Base-by-base conservation (phyloP, 2,888 invertebrate species). In the Oxystoma pomonae region DNA sequence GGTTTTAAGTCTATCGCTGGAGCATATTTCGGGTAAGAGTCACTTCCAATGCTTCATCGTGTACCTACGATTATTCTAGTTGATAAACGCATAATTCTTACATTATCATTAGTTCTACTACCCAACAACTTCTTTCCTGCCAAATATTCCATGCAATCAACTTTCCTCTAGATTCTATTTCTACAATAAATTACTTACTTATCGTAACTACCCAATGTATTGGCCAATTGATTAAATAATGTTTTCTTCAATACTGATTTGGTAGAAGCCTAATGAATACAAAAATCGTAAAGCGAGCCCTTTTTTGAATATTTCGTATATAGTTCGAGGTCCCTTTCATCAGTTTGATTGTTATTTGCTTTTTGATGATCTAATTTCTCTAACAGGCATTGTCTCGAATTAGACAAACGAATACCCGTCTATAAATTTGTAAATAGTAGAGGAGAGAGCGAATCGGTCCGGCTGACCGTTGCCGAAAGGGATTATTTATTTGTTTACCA, bases 401-500 rank as follows among this genome's bases (percentile, higher is more conserved):
- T 67, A 65, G 59, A 65, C 67, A 65, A 65, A 62, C 67, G 67
- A 67, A 67, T 12, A 12, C 12, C 35, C 5, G 35, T 67, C 65
- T 67, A 67, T 70, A 68, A 70, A 69, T 70, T 69, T 67, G 67
- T 57, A 61, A 62, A 65, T 65, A 65, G 60, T 19, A 53, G 7
- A 53, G 16, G 7, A 53, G 35, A 35, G 35, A 35, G 35, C 62
- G 64, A 70, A 68, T 65, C 67, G 66, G 66, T 65, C 69, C 66
- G 66, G 68, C 65, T 69, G 68, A 62, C 70, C 69, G 68, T 70
- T 68, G 66, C 58, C 68, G 68, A 69, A 64, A 65, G 65, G 69
- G 68, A 68, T 70, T 72, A 72, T 72, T 72, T 72, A 71, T 72
- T 71, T 72, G 72, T 72, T 72, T 72, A 71, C 71, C 67, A 68